A percentile compares a stretch with the other conserved stretches of the same genome.
These are phyloP conservation scores for Alosa sapidissima DNA, from an alignment of 2,797 vertebrate species.

Conservation along the genomic window DNA sequence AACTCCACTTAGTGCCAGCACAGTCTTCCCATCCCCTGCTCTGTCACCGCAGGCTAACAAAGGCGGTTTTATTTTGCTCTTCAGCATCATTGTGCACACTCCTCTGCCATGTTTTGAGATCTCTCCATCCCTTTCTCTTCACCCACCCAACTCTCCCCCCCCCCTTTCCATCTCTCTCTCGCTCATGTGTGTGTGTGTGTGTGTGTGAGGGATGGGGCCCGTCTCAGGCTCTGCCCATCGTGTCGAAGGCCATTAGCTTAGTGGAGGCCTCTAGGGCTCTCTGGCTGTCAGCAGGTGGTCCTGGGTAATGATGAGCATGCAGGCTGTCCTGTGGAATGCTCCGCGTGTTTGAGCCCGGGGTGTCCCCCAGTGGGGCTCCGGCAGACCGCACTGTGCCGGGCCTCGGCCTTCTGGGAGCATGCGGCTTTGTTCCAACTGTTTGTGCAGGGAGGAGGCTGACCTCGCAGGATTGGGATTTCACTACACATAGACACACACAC, in stretches of 20 bases:
- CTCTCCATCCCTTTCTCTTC: background rate
- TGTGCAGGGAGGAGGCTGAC: slow-evolving; percentile 69
- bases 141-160: background rate
- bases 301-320: slow-evolving; percentile 66
- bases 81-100: background rate
- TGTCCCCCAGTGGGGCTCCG: background rate
- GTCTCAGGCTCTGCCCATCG: slow-evolving; percentile 60
- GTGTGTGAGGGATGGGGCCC: slow-evolving; percentile 6
- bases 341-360: slow-evolving; percentile 55
- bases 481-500: slow-evolving; percentile 51
- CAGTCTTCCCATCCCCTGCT: slow-evolving; percentile 52
- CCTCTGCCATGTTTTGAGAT: background rate
- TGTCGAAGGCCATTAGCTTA: slow-evolving; percentile 44
- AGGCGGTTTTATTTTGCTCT: slow-evolving; percentile 32
- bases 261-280: slow-evolving; percentile 65
- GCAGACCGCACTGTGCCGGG: slow-evolving; percentile 37
- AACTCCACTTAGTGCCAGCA: slow-evolving; percentile 59
- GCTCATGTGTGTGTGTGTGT: background rate
- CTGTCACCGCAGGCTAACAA: slow-evolving; percentile 57
- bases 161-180: background rate
- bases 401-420: slow-evolving; percentile 52
- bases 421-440: slow-evolving; percentile 62
- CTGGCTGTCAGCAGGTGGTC: slow-evolving; percentile 70
- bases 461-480: slow-evolving; percentile 53
- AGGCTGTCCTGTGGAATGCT: slow-evolving; percentile 64